Evolutionary conservation across 1,140 invertebrate species (phyloP).

Genomic region (Nasonia vitripennis): DNA sequence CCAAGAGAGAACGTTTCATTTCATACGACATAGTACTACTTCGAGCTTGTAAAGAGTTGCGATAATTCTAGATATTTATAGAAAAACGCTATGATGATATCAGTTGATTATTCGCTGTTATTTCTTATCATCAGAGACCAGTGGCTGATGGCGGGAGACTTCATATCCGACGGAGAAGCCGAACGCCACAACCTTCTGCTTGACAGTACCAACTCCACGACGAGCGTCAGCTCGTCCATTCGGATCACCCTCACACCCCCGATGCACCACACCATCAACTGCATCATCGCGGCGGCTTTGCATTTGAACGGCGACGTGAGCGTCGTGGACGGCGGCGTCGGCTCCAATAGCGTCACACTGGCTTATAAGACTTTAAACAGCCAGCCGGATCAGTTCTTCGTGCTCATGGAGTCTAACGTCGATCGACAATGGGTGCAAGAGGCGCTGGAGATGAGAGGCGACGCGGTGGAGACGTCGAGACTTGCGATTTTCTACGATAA

Average conservation of each 20-base stretch:
- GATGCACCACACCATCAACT: constrained; percentile 38
- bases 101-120: too few relatives aligned
- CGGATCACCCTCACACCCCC: not conserved
- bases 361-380: constrained; percentile 14
- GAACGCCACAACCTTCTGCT: constrained; percentile 22
- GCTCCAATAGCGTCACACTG: constrained; percentile 7
- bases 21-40: too few relatives aligned
- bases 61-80: too few relatives aligned
- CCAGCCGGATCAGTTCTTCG: constrained; percentile 42
- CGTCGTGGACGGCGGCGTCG: constrained; percentile 47
- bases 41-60: too few relatives aligned
- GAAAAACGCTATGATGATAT: too few relatives aligned
- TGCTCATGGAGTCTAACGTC: constrained; percentile 33
- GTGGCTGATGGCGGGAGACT: constrained; percentile 56
- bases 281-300: constrained; percentile 53
- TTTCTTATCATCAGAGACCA: constrained; percentile 33
- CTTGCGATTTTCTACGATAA: not conserved
- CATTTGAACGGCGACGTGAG: constrained; percentile 49
- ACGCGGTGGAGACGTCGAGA: not conserved
- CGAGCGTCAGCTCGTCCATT: constrained; percentile 33
- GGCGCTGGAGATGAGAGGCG: not conserved
- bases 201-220: constrained; percentile 36
- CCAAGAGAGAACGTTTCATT: too few relatives aligned
- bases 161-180: constrained; percentile 36
- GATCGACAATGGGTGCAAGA: not conserved